Evolutionary conservation across 2,797 vertebrate species (phyloP).

Genomic region (Myripristis murdjan): DNA sequence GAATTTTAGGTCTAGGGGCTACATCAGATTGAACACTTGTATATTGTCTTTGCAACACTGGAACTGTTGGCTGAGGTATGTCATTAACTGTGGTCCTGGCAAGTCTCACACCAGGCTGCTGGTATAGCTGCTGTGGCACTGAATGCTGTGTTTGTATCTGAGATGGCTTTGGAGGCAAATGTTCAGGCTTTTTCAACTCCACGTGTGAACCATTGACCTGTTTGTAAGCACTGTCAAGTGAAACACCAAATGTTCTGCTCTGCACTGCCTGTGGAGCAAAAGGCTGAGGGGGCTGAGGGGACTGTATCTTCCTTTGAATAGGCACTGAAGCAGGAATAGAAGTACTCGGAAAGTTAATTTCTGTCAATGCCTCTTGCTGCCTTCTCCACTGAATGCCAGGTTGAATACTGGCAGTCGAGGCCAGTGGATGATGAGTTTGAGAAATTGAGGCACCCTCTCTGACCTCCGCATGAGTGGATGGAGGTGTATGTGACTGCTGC

Average conservation of each 20-base stretch:
- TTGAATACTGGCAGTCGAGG: conserved; percentile 25
- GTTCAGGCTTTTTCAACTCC: conserved; percentile 36
- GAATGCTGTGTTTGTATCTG: conserved; percentile 51
- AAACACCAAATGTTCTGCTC: not conserved
- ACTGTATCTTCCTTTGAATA: conserved; percentile 28
- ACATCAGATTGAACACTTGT: conserved; percentile 42
- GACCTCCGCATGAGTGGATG: not conserved
- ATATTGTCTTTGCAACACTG: conserved; percentile 52
- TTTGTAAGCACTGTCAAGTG: conserved; percentile 38
- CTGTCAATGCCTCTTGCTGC: conserved; percentile 1
- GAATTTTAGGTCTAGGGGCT: conserved; percentile 58
- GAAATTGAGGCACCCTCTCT: conserved; percentile 32
- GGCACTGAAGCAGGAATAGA: conserved; percentile 18
- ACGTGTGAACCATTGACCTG: conserved; percentile 20
- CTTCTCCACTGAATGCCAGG: conserved; percentile 28
- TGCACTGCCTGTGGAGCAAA: conserved; percentile 16
- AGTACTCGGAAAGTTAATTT: conserved; percentile 27
- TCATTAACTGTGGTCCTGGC: conserved; percentile 11
- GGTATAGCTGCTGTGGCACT: conserved; percentile 47
- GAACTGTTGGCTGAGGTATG: conserved; percentile 37
- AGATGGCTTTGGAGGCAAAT: conserved; percentile 24
- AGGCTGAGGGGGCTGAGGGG: conserved; percentile 28
- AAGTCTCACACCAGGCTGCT: conserved; percentile 36
- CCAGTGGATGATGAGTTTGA: conserved; percentile 35
- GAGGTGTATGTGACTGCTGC: conserved; percentile 16